Evolutionary conservation across 2,797 vertebrate genomes (phyloP).

Genomic region (Cirrhinus mrigala): DNA sequence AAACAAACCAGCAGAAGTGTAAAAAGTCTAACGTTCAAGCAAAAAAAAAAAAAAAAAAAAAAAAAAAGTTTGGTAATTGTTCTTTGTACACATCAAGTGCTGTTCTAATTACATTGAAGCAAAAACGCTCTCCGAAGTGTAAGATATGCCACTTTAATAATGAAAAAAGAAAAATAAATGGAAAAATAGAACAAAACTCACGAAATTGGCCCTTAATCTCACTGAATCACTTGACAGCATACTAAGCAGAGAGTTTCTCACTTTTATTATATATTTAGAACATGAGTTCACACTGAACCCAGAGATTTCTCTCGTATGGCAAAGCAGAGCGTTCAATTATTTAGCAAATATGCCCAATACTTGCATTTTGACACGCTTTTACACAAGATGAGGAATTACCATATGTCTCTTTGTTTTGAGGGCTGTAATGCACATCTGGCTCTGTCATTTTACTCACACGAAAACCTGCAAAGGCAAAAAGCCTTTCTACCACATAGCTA

Average conservation of each 20-base stretch:
- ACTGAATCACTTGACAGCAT: slow-evolving; percentile 36
- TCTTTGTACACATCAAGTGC: slow-evolving; percentile 10
- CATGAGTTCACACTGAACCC: not conserved
- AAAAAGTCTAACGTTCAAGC: not conserved
- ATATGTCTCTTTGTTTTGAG: slow-evolving; percentile 22
- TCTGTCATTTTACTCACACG: not conserved
- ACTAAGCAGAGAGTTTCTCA: slow-evolving; percentile 41
- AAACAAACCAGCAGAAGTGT: slow-evolving; percentile 29
- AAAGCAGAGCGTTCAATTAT: not conserved
- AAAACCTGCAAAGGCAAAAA: slow-evolving; percentile 2
- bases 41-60: not conserved
- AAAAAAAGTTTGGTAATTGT: slow-evolving; percentile 8
- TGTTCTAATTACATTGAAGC: slow-evolving; percentile 29
- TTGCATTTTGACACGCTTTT: not conserved
- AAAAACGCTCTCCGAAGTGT: slow-evolving; percentile 8
- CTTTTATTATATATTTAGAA: slow-evolving; percentile 42
- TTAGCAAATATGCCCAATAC: not conserved
- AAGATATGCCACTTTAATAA: slow-evolving; percentile 16
- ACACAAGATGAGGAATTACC: not conserved
- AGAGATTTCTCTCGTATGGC: not conserved
- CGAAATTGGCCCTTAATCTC: slow-evolving; percentile 22
- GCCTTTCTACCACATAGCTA: not conserved
- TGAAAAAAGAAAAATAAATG: not conserved
- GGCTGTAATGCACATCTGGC: slow-evolving; percentile 17
- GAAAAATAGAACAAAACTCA: not conserved